A percentile compares a stretch with the other conserved stretches of the same genome.
phyloP scores from a whole-genome alignment of 2,797 vertebrate genomes.

The Macrochelys suwanniensis region DNA sequence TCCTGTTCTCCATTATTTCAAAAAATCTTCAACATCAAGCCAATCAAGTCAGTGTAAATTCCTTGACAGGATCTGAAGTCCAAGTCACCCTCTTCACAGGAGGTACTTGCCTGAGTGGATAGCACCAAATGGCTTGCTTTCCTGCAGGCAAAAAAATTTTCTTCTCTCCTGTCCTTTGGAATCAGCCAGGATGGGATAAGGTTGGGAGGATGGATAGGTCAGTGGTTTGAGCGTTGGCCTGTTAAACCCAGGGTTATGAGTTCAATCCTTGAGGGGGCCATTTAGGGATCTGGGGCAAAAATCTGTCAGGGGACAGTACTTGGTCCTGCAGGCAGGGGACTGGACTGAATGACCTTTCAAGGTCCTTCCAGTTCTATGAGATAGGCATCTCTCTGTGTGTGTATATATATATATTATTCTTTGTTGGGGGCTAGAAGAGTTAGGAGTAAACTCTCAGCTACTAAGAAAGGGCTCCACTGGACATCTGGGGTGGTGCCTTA shows the following conservation, averaged over 20 bases:
- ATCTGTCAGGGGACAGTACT: too few species aligned
- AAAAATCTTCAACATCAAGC: neutral
- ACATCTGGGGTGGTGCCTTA: rapidly evolving
- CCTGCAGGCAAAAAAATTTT: neutral
- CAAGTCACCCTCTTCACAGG: neutral
- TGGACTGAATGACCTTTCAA: too few species aligned
- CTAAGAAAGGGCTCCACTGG: neutral
- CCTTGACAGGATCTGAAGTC: neutral
- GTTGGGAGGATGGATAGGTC: rapidly evolving
- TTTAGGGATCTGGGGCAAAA: too few species aligned
- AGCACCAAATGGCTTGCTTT: neutral
- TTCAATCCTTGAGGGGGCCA: too few species aligned
- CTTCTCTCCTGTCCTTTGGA: neutral
- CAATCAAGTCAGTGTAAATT: neutral
- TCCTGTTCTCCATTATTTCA: neutral
- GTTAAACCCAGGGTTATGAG: too few species aligned
- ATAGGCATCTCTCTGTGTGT: too few species aligned
- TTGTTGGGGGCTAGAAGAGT: neutral
- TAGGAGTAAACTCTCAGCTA: neutral
- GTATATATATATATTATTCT: too few species aligned
- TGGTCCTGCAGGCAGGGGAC: too few species aligned
- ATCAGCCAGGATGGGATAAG: neutral
- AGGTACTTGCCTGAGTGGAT: neutral
- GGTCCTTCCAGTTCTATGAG: too few species aligned
- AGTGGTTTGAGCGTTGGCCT: neutral